Evolutionary conservation across 92 coral and sea anemone genomes (phyloP), one percentile per base, ranked within the genome.

Genomic region (Chrysogorgia sp.): DNA sequence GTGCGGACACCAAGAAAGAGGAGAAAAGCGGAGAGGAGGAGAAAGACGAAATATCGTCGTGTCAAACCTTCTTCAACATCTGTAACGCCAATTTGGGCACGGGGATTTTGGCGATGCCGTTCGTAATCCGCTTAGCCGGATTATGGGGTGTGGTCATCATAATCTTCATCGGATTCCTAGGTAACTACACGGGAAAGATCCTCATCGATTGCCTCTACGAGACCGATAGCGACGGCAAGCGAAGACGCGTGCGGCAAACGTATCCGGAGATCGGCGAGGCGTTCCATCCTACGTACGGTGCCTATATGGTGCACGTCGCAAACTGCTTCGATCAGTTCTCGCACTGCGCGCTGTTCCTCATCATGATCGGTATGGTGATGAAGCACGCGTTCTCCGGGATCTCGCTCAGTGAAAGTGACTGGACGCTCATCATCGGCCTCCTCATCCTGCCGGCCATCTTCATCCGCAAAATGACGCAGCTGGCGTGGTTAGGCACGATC

Each of bases 271-370:
- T 84, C 40, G 88, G 88, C 20, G 88, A 84, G 28, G 88, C 81
- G 2, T 84, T 84, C 32, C 83, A 84, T 58, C 83, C 88, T 25
- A 76, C 81, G 49, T 77, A 84, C 69, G 88, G 88, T 28, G 61
- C 55, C 10, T 56, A 71, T 43, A 77, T 84, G 88, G 88, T 84
- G 7, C 88, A 84, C 71, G 32, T 71, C 14, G 88, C 88, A 3
- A 84, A 84, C 63, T 84, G 88, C 34, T 84, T 84, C 33, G 88
- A 84, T 34, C 88, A 84, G 83, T 84, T 84, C 33, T 84, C 88
- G 17, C 88, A 84, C 63, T 84, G 88, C 15, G 88, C 88, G 2
- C 35, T 84, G 34, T 29, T 84, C 43, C 72, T 84, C 59, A 84
- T 84, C 26, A 77, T 84, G 88, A 77, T 81, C 25, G 88, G 88